These are phyloP conservation scores for Tachina fera DNA, from an alignment of 2,888 invertebrate genomes.

Conservation along the genomic window DNA sequence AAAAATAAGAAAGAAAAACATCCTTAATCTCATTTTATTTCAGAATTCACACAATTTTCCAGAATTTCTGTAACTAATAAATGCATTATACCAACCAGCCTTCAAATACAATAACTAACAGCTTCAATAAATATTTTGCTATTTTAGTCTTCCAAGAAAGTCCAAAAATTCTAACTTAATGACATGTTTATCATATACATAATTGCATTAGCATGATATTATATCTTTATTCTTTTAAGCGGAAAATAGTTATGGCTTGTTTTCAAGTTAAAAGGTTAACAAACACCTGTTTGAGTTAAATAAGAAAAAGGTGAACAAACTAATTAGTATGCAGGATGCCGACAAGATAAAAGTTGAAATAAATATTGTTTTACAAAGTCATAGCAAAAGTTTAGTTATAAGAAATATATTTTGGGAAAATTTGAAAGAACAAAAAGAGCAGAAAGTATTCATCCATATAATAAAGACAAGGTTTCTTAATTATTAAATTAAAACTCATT, in stretches of 20 bases:
- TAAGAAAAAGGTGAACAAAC: neutral
- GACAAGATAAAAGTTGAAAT: neutral
- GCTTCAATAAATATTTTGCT: too few relatives aligned
- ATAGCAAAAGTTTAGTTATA: slow-evolving; percentile 7
- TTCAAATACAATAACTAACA: too few relatives aligned
- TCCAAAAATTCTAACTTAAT: too few relatives aligned
- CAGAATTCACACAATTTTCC: too few relatives aligned
- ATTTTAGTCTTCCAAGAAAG: too few relatives aligned
- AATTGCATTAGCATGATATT: neutral
- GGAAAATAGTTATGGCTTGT: neutral
- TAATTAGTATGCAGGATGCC: slow-evolving; percentile 13
- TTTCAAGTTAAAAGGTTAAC: neutral
- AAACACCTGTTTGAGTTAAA: neutral
- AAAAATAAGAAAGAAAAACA: too few relatives aligned
- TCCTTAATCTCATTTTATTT: too few relatives aligned
- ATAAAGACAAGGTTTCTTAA: neutral
- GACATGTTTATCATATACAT: too few relatives aligned
- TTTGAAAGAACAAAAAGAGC: too few relatives aligned
- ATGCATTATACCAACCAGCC: too few relatives aligned
- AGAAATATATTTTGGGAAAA: neutral
- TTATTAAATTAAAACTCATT: neutral
- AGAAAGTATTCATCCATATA: neutral
- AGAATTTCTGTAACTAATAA: too few relatives aligned
- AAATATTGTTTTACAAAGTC: neutral
- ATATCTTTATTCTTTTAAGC: neutral